These are phyloP conservation scores for Scolopax rusticola DNA, from an alignment of 2,797 vertebrate species.

Conservation along the genomic window DNA sequence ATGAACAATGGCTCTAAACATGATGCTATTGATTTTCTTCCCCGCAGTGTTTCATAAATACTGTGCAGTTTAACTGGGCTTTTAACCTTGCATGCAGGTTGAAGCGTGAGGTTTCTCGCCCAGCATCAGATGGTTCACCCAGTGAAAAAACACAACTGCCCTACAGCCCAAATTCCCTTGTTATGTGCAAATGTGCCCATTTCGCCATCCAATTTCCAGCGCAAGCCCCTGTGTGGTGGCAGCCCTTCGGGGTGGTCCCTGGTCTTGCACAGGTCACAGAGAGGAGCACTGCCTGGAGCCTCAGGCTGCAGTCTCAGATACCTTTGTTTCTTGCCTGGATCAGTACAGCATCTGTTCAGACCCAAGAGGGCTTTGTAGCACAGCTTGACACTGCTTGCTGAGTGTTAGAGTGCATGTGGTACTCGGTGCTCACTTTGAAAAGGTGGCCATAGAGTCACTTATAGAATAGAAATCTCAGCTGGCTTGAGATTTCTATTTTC, in stretches of 20 bases:
- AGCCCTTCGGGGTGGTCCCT: background rate
- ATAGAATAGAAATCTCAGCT: background rate
- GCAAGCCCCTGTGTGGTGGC: background rate
- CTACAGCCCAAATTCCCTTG: background rate
- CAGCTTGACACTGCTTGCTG: background rate
- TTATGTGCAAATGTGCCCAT: background rate
- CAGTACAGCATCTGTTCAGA: background rate
- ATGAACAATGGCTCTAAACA: slow-evolving; percentile 8
- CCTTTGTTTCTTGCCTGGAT: background rate
- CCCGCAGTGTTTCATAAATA: slow-evolving; percentile 27
- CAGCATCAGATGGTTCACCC: background rate
- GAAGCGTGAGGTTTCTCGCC: background rate
- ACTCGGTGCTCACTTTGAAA: background rate
- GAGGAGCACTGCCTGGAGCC: background rate
- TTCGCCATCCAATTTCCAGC: background rate
- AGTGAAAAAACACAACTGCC: background rate
- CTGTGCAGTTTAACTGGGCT: background rate
- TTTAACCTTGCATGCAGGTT: background rate
- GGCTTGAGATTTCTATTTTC: background rate
- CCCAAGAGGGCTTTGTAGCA: background rate
- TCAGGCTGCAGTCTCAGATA: background rate
- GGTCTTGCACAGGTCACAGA: background rate
- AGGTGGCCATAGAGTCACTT: background rate
- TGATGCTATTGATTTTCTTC: slow-evolving; percentile 37
- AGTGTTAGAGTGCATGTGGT: background rate